Evolutionary conservation across 2,888 invertebrate species (phyloP).

Genomic region (Dione vanillae): DNA sequence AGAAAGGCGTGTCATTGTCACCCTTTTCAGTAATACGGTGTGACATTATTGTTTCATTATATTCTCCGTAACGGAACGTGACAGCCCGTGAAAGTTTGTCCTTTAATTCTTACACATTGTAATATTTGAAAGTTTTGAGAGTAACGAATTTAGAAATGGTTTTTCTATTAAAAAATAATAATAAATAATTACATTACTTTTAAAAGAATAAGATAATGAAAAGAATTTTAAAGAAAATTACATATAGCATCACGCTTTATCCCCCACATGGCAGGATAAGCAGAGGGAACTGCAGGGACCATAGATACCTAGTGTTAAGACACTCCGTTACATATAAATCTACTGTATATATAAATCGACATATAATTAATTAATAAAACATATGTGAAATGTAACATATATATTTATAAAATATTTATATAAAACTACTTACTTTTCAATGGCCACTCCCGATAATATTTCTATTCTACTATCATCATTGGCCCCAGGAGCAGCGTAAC

Average conservation of each 20-base stretch:
- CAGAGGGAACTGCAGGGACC: no score
- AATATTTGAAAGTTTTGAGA: not conserved
- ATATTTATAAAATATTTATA: not conserved
- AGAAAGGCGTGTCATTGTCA: conserved; percentile 40
- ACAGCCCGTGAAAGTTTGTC: conserved; percentile 34
- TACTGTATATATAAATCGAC: no score
- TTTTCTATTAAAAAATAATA: not conserved
- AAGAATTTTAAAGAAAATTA: no score
- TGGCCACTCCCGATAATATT: conserved; percentile 75
- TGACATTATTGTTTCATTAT: conserved; percentile 42
- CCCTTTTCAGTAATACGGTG: conserved; percentile 34
- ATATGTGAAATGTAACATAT: no score
- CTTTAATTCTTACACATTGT: not conserved
- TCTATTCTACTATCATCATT: conserved; percentile 67
- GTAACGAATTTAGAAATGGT: not conserved
- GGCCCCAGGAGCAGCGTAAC: conserved; percentile 69
- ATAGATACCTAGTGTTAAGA: no score
- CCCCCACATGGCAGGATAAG: no score
- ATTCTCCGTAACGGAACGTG: conserved; percentile 39
- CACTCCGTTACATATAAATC: no score
- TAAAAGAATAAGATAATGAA: no score
- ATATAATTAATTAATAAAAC: no score
- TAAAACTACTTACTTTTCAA: conserved; percentile 63
- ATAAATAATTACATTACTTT: no score
- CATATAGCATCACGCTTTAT: no score